Evolutionary conservation across 1,140 invertebrate genomes (phyloP), one percentile per base, ranked within the genome.

Genomic region (Drosophila kurseongensis): DNA sequence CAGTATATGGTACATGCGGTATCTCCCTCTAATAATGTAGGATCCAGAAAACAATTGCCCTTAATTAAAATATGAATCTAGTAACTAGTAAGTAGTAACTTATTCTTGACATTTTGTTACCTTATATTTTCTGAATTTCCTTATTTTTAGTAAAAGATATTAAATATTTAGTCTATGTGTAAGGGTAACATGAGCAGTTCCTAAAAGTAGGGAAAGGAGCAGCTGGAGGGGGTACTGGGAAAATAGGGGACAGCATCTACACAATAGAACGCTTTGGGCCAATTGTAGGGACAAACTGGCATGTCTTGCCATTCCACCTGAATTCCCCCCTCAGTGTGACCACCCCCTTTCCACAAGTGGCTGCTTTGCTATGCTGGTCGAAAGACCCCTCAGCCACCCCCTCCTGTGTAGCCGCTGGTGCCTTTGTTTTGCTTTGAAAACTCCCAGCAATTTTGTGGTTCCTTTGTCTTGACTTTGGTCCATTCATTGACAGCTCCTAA

Each of bases 251-350:
- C 44, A 48, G 45, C 18, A 23, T 41, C 38, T 38, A 40, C 71
- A 81, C 79, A 81, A 78, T 74, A 65, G 57, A 75, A 69, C 47
- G 50, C 61, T 78, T 66, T 74, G 76, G 76, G 29, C 75, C 75
- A 72, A 78, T 78, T 81, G 57, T 54, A 42, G 73, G 45, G 56
- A 47, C 54, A 76, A 66, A 75, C 72, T 59, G 61, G 44, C 75
- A 57, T 58, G 48, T 44, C 65, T 71, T 50, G 68, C 66, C 52
- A 69, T 58, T 57, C 35, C 60, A 66, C 14, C 73, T 75, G 78
- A 58, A 56, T 47, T 35, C 14, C 50, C 62, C 50, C 14, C 29
- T 10, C 23, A 12, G 29, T 1, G 7, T 29, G 29, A 35, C 48
- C 8, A 14, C 32, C 63, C 60, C n/a, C 42, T 13, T 29, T 52